phyloP scores from a whole-genome alignment of 2,797 vertebrate genomes.

The Falco berigora region DNA sequence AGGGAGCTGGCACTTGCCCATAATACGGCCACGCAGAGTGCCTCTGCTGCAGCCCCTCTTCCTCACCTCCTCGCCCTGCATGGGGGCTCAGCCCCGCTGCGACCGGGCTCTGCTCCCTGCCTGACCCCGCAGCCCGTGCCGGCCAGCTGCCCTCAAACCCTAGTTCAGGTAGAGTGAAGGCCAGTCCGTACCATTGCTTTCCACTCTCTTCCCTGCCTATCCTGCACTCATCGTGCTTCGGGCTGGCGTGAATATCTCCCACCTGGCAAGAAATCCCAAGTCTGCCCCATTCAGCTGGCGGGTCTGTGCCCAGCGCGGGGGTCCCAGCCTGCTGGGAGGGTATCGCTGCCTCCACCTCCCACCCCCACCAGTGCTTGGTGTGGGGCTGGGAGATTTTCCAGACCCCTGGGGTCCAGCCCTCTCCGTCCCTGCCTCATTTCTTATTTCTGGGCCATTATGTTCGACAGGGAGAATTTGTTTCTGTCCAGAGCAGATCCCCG shows the following conservation, averaged over 20 bases:
- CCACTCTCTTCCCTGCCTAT: background rate
- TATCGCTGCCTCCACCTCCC: background rate
- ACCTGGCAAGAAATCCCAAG: background rate
- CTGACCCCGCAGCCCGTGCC: background rate
- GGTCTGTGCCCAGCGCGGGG: background rate
- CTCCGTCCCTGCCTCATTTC: background rate
- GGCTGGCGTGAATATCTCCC: background rate
- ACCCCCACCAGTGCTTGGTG: background rate
- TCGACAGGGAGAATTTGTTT: constrained; percentile 46
- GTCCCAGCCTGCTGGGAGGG: background rate
- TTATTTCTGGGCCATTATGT: constrained; percentile 35
- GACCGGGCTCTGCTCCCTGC: background rate
- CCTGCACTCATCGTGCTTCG: background rate
- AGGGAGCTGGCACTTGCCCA: background rate
- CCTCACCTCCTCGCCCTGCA: too few species aligned
- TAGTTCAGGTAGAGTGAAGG: background rate
- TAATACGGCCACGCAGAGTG: background rate
- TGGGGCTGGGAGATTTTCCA: constrained; percentile 28
- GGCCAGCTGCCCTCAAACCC: background rate
- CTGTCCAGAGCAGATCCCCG: background rate
- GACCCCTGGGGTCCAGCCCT: background rate
- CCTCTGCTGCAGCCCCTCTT: background rate
- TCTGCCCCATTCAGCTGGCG: background rate
- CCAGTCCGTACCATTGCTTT: background rate
- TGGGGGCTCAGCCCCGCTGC: background rate